Evolutionary conservation across 2,888 invertebrate species (phyloP), one percentile per base, ranked within the genome.

Genomic region (Pollenia griseotomentosa): DNA sequence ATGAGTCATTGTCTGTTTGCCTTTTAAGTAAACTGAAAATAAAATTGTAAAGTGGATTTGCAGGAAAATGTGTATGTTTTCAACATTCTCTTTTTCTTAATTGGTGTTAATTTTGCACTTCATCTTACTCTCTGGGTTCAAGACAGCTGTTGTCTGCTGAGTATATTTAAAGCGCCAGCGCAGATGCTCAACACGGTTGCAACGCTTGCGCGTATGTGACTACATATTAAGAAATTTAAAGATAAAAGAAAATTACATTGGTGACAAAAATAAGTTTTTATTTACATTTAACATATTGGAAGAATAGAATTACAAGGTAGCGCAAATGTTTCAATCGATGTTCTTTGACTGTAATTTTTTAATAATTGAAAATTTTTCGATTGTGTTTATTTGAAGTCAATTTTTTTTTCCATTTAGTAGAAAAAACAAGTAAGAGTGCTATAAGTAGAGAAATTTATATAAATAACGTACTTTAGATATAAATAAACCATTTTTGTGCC

Each of bases 51-150:
- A 40, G 12, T 19, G 12, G 11, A 82, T 71, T 77, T 44, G 1
- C 42, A 63, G 16, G 44, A 16, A 77, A 23, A 61, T 63, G 10
- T 19, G 33, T 71, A 57, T 65, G 55, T 46, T 48, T 59, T 57
- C 14, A 11, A 23, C 19, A 78, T 84, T 78, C 53, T n/a, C 59
- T 73, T 63, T 70, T 2, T 46, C 51, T 73, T 59, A 66, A 79
- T 80, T 80, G 59, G 53, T 59, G 19, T 73, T 71, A 42, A 57
- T 77, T 83, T 70, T 71, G 78, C 55, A 63, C 55, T 79, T 73
- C 23, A 51, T 71, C 8, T 40, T 46, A n/a, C 16, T 51, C 19
- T 40, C 19, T 33, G 19, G 68, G 57, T 48, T 16, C 40, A 16
- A 33, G 10, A 40, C 77, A 85, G 71, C 85, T 77, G 85, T 68